Conservation (phyloP, 2,113 vertebrate species). For the Chitala chitala region DNA sequence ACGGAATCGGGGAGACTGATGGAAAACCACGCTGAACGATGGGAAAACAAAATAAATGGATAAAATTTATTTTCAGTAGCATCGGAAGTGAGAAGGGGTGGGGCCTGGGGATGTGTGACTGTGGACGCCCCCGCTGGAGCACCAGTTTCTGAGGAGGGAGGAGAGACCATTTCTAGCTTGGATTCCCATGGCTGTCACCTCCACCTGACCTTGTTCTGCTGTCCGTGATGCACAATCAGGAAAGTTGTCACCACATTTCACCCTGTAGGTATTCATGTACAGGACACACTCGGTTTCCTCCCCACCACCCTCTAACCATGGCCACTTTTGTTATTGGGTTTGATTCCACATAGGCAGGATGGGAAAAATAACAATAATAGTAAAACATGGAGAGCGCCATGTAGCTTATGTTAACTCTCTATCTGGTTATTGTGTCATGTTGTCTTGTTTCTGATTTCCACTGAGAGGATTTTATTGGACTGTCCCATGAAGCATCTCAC, state of each 20-base stretch:
- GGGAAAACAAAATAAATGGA: constrained; percentile 1
- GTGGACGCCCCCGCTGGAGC: neutral
- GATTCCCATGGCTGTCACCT: neutral
- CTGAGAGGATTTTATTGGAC: neutral
- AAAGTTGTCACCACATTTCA: neutral
- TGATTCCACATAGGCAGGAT: neutral
- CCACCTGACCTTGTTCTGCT: neutral
- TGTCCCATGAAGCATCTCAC: neutral
- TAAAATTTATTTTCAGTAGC: neutral
- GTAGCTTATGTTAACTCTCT: neutral
- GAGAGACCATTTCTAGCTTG: neutral
- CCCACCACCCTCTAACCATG: neutral
- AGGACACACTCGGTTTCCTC: neutral
- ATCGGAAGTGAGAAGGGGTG: neutral
- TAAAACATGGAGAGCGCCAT: neutral
- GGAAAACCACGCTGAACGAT: neutral
- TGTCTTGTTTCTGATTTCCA: neutral
- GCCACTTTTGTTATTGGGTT: neutral
- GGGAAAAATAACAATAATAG: neutral
- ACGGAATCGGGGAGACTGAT: neutral
- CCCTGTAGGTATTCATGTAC: neutral
- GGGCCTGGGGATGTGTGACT: neutral
- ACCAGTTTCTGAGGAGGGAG: neutral
- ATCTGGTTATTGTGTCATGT: neutral
- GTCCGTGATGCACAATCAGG: neutral